These are phyloP conservation scores for Aphyosemion australe DNA, from an alignment of 2,113 vertebrate species.

Conservation along the genomic window DNA sequence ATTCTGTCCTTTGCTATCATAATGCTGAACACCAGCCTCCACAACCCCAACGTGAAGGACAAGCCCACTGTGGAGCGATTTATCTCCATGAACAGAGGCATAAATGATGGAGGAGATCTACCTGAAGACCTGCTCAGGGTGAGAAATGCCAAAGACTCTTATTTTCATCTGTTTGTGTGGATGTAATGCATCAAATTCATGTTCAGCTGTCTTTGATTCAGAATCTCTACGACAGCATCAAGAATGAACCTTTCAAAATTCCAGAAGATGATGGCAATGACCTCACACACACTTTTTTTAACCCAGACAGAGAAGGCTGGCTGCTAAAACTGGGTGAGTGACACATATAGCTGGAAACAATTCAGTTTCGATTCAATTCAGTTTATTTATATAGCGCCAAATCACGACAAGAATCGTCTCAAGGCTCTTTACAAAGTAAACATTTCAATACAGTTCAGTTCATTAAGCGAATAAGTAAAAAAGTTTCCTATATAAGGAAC, in stretches of 20 bases:
- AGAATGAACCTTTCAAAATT: conserved; percentile 93
- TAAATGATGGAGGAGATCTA: conserved; percentile 88
- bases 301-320: conserved; percentile 94
- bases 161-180: too few species aligned
- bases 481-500: too few species aligned
- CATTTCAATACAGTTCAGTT: too few species aligned
- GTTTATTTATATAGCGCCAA: too few species aligned
- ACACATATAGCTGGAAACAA: too few species aligned
- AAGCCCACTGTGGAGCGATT: conserved; percentile 91
- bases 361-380: too few species aligned
- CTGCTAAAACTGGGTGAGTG: too few species aligned
- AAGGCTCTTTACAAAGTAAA: too few species aligned
- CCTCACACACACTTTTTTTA: conserved; percentile 96
- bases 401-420: too few species aligned
- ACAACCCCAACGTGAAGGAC: conserved; percentile 96
- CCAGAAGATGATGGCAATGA: conserved; percentile 94
- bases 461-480: too few species aligned
- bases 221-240: conserved; percentile 94
- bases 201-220: too few species aligned
- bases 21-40: conserved; percentile 97
- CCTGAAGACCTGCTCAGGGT: conserved; percentile 88
- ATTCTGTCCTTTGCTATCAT: conserved; percentile 97
- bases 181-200: too few species aligned
- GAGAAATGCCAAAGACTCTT: conserved; percentile 42
- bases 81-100: conserved; percentile 91